Conservation (phyloP, 2,888 invertebrate species). For the Ennomos quercinarius region DNA sequence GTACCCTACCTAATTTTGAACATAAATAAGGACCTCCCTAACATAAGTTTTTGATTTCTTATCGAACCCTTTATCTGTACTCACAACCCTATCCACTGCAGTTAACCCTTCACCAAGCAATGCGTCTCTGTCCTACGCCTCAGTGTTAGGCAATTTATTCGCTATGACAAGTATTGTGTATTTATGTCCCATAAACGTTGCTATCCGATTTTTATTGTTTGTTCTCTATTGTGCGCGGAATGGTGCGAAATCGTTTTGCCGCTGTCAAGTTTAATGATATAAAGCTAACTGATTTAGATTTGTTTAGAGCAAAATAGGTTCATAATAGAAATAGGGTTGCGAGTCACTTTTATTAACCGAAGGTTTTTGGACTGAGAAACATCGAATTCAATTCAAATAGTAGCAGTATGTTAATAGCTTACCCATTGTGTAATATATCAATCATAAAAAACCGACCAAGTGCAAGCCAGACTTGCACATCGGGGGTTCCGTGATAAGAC, state of each 20-base stretch:
- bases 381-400: no score
- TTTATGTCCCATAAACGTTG: conserved; percentile 54
- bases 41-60: no score
- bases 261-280: conserved; percentile 60
- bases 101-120: conserved; percentile 55
- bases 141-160: conserved; percentile 72
- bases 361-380: no score
- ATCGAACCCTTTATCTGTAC: no score
- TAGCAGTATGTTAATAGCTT: no score
- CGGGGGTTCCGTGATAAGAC: no score
- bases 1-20: no score
- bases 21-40: no score
- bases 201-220: conserved; percentile 62
- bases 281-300: conserved; percentile 49
- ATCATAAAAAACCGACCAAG: no score
- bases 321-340: neutral
- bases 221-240: conserved; percentile 54
- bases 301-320: conserved; percentile 9
- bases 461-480: no score
- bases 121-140: conserved; percentile 66
- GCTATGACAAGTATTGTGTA: conserved; percentile 69
- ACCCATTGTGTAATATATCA: no score
- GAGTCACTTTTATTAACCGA: no score
- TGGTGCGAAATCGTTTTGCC: conserved; percentile 57
- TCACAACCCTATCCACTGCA: conserved; percentile 34